Base-by-base conservation (phyloP, 2,888 invertebrate genomes). In the Mantis religiosa region DNA sequence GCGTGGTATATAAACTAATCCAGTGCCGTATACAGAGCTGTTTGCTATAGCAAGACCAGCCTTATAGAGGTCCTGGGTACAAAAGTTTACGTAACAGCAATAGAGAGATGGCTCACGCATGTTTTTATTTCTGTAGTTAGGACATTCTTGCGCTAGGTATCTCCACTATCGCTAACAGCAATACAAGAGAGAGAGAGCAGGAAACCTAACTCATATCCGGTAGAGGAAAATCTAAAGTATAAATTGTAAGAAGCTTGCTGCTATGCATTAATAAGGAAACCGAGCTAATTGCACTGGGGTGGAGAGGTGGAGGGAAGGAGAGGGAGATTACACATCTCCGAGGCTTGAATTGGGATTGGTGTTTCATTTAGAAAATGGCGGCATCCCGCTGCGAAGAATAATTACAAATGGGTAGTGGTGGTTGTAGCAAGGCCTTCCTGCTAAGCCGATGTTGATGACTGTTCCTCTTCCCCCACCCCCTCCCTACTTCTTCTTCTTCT, bases 221-320 rank as follows among this genome's bases (percentile, higher is more conserved):
- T 28, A n/a, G 88, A 47, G 47, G 87, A 84, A 89, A 87, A 84
- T 85, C 88, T 88, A 88, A 84, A 88, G 88, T 88, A 88, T 88
- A 88, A 88, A 88, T 88, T 88, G 88, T 88, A 88, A 85, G 88
- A 88, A 88, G 89, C 85, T 85, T 88, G 88, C 83, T 85, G 89
- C 87, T 83, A 88, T 88, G 89, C 89, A 93, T 93, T 93, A 93
- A 93, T 93, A 93, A 93, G 93, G 93, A 93, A 93, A 88, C 93
- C 93, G 92, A 92, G 92, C 93, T 93, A 93, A 93, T 93, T 93
- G 93, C 93, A 91, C 92, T 91, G 54, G 85, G 86, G 71, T 7
- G 27, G 81, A 28, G 84, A 28, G 83, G 84, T 9, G 54, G 30
- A 71, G 30, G 82, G 85, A 47, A 28, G 85, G 89, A 20, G 25